Percentiles rank a stretch among this genome's conserved stretches.
phyloP scores from a whole-genome alignment of 2,888 invertebrate genomes.

The Amiota communis region DNA sequence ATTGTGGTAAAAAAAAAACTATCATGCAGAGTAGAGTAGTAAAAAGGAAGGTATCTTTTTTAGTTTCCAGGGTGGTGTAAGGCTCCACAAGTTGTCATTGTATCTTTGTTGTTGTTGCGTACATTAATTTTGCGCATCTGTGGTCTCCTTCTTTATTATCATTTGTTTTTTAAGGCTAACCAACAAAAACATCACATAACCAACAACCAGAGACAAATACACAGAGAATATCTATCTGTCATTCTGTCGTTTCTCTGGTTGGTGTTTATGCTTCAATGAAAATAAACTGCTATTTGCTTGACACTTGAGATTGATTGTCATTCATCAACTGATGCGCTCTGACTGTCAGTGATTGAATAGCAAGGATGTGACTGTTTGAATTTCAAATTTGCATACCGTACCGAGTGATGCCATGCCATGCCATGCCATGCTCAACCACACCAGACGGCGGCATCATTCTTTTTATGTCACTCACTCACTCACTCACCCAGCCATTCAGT shows the following conservation, averaged over 20 bases:
- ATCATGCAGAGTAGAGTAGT: too few species aligned
- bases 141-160: slow-evolving; percentile 41
- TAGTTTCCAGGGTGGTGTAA: neutral
- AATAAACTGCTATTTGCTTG: slow-evolving; percentile 67
- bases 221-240: slow-evolving; percentile 54
- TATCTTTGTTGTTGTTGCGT: neutral
- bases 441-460: slow-evolving; percentile 20
- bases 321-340: slow-evolving; percentile 58
- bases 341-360: slow-evolving; percentile 55
- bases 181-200: too few species aligned
- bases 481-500: neutral
- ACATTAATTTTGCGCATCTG: slow-evolving; percentile 1
- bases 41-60: neutral
- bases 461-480: slow-evolving; percentile 25
- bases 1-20: neutral
- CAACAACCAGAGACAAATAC: neutral
- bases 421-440: slow-evolving; percentile 3
- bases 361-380: slow-evolving; percentile 54
- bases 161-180: slow-evolving; percentile 6
- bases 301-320: slow-evolving; percentile 70
- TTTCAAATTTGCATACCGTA: slow-evolving; percentile 57
- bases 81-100: slow-evolving; percentile 10
- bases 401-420: slow-evolving; percentile 17
- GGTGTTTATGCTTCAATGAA: slow-evolving; percentile 59
- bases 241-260: slow-evolving; percentile 40